Base-by-base conservation (phyloP, 53 echinoderm and acorn worm species). In the Luidia sarsii region DNA sequence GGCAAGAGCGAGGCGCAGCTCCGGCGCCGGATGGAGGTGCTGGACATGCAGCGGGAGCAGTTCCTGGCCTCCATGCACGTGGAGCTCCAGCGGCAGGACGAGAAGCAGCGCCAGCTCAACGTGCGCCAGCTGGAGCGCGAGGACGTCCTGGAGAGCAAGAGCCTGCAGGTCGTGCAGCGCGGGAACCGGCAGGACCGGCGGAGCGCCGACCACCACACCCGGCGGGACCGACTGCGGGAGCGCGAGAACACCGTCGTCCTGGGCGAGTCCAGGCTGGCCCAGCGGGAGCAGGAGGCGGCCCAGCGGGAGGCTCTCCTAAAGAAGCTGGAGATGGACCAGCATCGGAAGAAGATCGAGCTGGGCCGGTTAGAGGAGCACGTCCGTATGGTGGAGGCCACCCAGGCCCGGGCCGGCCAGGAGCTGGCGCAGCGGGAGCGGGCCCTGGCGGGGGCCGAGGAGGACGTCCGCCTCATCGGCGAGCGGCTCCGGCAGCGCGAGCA, bases 241-340 rank as follows among this genome's bases (percentile, higher is more conserved):
- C 48, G 83, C 28, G 91, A 91, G 32, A 91, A 64, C 11, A 77
- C 70, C 62, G 45, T 91, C 2, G 83, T 63, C 15, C 83, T 70
- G 54, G 82, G 72, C 24, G 91, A 91, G 50, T 62, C 48, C 32
- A 83, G 83, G 37, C 62, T 84, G 18, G 53, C 70, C 19, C 53
- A 59, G 2, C 56, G 75, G 19, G 56, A 83, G 28, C 80, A 87
- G 30, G 91, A 91, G 18, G 39, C 71, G 1, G 46, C 52, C 1
- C 68, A 65, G 54, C 77, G 83, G 57, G 91, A 87, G 37, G 59
- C 83, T 7, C 39, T 46, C 30, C 43, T 87, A 5, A 80, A 87
- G 7, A 83, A 85, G 38, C 62, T 57, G 24, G 70, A 87, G 7
- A 70, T 71, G 21, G 81, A 87, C 2, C 34, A 70, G 23, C 80